Conservation (phyloP, 2,888 invertebrate genomes). For the Beris chalybata region DNA sequence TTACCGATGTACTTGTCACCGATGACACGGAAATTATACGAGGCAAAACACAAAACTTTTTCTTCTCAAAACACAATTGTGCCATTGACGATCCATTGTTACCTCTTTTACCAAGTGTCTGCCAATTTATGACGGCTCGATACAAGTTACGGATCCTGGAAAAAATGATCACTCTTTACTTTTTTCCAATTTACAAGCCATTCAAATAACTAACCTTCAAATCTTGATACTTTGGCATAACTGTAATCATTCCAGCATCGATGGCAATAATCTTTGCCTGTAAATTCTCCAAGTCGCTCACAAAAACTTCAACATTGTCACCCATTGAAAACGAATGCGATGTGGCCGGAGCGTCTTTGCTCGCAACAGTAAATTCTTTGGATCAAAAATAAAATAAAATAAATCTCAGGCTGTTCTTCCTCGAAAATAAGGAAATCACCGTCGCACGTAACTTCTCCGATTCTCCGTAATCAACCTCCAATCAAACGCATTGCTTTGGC, state of each 20-base stretch:
- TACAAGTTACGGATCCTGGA: too few relatives aligned
- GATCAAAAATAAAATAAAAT: slow-evolving; percentile 1
- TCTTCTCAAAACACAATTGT: too few relatives aligned
- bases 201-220: slow-evolving; percentile 62
- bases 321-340: slow-evolving; percentile 93
- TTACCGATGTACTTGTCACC: too few relatives aligned
- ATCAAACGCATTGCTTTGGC: slow-evolving; percentile 94
- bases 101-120: too few relatives aligned
- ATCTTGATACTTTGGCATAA: slow-evolving; percentile 97
- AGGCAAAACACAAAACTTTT: too few relatives aligned
- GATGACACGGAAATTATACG: not conserved
- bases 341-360: slow-evolving; percentile 71
- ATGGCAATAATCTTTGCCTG: slow-evolving; percentile 95
- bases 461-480: slow-evolving; percentile 94
- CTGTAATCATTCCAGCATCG: slow-evolving; percentile 94
- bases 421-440: slow-evolving; percentile 97
- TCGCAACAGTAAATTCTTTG: slow-evolving; percentile 67
- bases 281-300: slow-evolving; percentile 95
- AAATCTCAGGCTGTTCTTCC: slow-evolving; percentile 82
- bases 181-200: not conserved
- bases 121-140: too few relatives aligned
- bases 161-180: slow-evolving; percentile 7
- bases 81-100: too few relatives aligned
- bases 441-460: slow-evolving; percentile 94
- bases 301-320: slow-evolving; percentile 95